Evolutionary conservation across 2,797 vertebrate genomes (phyloP).

Genomic region (Avahi laniger): DNA sequence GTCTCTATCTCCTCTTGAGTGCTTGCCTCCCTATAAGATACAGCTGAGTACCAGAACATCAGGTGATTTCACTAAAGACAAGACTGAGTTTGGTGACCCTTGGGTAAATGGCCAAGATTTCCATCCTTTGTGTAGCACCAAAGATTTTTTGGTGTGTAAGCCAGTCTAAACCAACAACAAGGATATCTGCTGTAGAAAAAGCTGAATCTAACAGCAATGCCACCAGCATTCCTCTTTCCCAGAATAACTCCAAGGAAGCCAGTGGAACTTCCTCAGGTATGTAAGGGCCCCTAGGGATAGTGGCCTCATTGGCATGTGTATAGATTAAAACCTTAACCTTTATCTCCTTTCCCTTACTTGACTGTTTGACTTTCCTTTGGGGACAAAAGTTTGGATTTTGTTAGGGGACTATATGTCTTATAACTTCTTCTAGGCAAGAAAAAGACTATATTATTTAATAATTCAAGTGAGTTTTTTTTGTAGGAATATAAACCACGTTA

Average conservation of each 20-base stretch:
- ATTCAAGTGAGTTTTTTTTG: background rate
- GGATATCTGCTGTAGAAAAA: background rate
- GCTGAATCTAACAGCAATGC: background rate
- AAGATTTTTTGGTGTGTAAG: background rate
- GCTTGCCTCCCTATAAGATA: background rate
- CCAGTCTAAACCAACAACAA: background rate
- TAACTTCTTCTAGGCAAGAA: background rate
- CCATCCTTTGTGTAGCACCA: background rate
- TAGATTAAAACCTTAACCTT: background rate
- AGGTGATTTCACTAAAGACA: background rate
- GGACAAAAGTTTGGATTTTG: background rate
- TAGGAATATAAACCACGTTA: background rate
- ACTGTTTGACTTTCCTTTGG: background rate
- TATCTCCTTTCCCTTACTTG: background rate
- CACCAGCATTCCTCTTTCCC: background rate
- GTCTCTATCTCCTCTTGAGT: background rate
- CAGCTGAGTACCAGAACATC: background rate
- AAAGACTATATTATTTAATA: background rate
- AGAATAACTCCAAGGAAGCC: background rate
- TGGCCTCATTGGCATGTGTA: no score
- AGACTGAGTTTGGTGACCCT: background rate
- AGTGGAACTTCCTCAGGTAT: background rate
- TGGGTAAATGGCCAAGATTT: background rate
- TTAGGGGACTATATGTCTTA: background rate
- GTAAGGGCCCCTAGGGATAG: no score